phyloP scores from a whole-genome alignment of 1,140 invertebrate genomes.

The Drusus annulatus region DNA sequence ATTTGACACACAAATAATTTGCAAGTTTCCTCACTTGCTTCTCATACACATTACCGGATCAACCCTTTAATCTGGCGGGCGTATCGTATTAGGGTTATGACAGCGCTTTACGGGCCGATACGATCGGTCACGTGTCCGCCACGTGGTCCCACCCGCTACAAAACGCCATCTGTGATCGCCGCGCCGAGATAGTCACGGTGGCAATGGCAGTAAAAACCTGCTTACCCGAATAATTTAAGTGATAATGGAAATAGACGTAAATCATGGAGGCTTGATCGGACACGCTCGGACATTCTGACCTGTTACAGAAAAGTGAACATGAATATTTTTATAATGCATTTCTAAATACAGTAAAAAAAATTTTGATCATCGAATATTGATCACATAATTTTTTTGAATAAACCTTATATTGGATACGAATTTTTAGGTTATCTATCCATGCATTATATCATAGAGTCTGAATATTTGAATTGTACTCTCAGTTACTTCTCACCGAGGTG shows the following conservation, averaged over 20 bases:
- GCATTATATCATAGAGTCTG: too few species aligned
- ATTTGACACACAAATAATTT: too few species aligned
- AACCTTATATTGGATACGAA: too few species aligned
- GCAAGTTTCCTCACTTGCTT: not conserved
- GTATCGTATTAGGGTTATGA: constrained; percentile 38
- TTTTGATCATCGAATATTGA: not conserved
- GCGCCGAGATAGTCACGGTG: constrained; percentile 39
- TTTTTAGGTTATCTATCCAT: too few species aligned
- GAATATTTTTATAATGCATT: too few species aligned
- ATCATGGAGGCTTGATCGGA: not conserved
- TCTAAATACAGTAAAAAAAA: too few species aligned
- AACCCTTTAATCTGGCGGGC: constrained; percentile 24
- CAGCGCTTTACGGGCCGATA: constrained; percentile 42
- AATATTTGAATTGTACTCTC: too few species aligned
- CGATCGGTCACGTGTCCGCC: constrained; percentile 52
- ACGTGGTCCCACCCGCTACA: constrained; percentile 39
- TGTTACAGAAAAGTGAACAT: too few species aligned
- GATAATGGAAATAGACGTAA: constrained; percentile 47
- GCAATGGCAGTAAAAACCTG: constrained; percentile 54
- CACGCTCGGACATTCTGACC: too few species aligned
- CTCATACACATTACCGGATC: not conserved
- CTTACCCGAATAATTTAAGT: constrained; percentile 52
- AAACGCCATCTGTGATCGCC: constrained; percentile 38
- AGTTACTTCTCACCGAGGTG: too few species aligned
- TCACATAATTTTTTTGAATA: too few species aligned